Percentiles rank a stretch among this genome's conserved stretches.
These are phyloP conservation scores for Drosophila stalkeri DNA, from an alignment of 2,888 invertebrate genomes.

Conservation along the genomic window DNA sequence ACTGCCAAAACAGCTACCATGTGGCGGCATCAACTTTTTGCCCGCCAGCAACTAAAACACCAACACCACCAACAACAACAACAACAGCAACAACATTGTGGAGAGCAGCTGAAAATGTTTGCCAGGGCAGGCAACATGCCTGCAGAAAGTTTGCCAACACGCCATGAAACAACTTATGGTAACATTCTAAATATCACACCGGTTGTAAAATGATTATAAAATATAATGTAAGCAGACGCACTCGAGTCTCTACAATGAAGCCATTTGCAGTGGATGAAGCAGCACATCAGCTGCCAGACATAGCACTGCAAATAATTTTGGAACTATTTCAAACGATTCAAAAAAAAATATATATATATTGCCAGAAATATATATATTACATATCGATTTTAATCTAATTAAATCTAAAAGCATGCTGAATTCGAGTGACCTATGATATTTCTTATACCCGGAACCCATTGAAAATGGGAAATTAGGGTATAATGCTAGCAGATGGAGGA, in stretches of 20 bases:
- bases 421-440: no score
- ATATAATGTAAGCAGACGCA: constrained; percentile 62
- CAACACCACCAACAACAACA: constrained; percentile 21
- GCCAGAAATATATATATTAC: no score
- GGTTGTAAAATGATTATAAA: constrained; percentile 82
- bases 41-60: constrained; percentile 61
- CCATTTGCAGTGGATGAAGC: constrained; percentile 16
- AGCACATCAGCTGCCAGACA: constrained; percentile 14
- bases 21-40: constrained; percentile 69
- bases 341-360: no score
- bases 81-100: constrained; percentile 19
- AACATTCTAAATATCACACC: constrained; percentile 75
- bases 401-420: no score
- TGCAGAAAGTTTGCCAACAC: constrained; percentile 55
- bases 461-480: no score
- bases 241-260: constrained; percentile 24
- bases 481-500: no score
- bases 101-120: constrained; percentile 45
- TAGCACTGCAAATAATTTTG: constrained; percentile 1
- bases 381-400: no score
- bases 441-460: no score
- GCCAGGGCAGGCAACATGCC: constrained; percentile 40
- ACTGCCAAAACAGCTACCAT: constrained; percentile 76
- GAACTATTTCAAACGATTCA: background rate
- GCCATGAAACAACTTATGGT: constrained; percentile 71